Conservation (phyloP, 1,140 invertebrate species). For the Caenorhabditis elegans region DNA sequence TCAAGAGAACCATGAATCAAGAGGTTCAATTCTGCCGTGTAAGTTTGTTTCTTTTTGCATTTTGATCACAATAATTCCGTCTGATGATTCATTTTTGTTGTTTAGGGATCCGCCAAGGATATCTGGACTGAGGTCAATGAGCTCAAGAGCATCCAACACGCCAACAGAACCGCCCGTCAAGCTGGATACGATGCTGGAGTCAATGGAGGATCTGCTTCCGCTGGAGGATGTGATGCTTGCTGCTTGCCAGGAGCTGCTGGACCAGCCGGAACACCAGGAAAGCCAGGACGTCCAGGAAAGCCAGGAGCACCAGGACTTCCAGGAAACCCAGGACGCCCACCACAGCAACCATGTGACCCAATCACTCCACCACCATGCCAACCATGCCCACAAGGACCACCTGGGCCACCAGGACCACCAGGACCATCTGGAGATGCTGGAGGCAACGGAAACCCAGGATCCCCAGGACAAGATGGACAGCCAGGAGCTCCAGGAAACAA, state of each 20-base stretch:
- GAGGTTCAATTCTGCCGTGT: slow-evolving; percentile 32
- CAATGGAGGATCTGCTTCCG: slow-evolving; percentile 35
- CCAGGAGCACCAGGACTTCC: slow-evolving; percentile 40
- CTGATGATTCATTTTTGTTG: background rate
- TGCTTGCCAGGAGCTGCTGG: slow-evolving; percentile 50
- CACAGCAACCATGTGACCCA: slow-evolving; percentile 44
- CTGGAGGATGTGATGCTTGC: slow-evolving; percentile 49
- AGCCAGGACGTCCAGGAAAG: slow-evolving; percentile 49
- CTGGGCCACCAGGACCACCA: slow-evolving; percentile 44
- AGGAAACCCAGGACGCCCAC: slow-evolving; percentile 44
- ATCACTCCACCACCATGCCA: slow-evolving; percentile 44
- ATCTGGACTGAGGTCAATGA: slow-evolving; percentile 53
- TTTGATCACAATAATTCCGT: no score
- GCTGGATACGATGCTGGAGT: slow-evolving; percentile 50
- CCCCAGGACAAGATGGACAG: slow-evolving; percentile 38
- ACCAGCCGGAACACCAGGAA: slow-evolving; percentile 51
- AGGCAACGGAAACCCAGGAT: slow-evolving; percentile 43
- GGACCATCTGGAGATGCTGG: slow-evolving; percentile 46
- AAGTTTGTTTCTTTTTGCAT: background rate
- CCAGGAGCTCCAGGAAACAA: slow-evolving; percentile 46
- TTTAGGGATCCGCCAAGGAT: slow-evolving; percentile 50
- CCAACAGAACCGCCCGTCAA: slow-evolving; percentile 53
- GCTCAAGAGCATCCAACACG: slow-evolving; percentile 48
- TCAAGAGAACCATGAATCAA: slow-evolving; percentile 28
- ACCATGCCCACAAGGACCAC: slow-evolving; percentile 44